Evolutionary conservation across 1,140 invertebrate genomes (phyloP), one percentile per base, ranked within the genome.

Genomic region (Halictus rubicundus): DNA sequence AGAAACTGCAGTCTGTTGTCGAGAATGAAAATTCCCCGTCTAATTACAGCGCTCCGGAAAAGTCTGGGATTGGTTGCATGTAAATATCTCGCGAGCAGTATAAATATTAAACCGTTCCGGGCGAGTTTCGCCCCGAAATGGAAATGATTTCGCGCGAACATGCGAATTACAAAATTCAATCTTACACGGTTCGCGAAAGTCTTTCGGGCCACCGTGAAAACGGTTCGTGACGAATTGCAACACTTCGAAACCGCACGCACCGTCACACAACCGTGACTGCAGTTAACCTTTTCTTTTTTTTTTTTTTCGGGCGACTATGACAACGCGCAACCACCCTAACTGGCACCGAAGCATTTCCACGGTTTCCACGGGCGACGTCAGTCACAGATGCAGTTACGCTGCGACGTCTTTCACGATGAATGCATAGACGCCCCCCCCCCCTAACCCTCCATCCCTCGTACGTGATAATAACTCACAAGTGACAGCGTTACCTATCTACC

Each of bases 351-450:
- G 72, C 87, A 75, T 86, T 88, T 83, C 81, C 85, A 81, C 74
- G 77, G 81, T 82, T 88, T 87, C 81, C 84, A 88, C 73, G 76
- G 73, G 72, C 70, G 70, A 85, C 73, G 87, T 83, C 83, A 85
- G 85, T 87, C 83, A 77, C 85, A 85, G 78, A 76, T 74, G 85
- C 71, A 78, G 80, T 85, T 85, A 85, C 64, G 64, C n/a, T 27
- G 68, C 83, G 83, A 85, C 77, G 80, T 83, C 84, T 87, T 83
- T 87, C 77, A 69, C 80, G 68, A 60, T 78, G 78, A 82, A 78
- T 75, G 72, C 83, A 81, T 68, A 81, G 79, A 82, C 81, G 71
- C 73, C 72, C 42, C 32, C 68, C 80, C n/a, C n/a, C n/a, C n/a
- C n/a, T n/a, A n/a, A n/a, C n/a, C n/a, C n/a, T n/a, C n/a, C n/a